These are phyloP conservation scores for Vanessa cardui DNA, from an alignment of 2,888 invertebrate genomes.

Conservation along the genomic window DNA sequence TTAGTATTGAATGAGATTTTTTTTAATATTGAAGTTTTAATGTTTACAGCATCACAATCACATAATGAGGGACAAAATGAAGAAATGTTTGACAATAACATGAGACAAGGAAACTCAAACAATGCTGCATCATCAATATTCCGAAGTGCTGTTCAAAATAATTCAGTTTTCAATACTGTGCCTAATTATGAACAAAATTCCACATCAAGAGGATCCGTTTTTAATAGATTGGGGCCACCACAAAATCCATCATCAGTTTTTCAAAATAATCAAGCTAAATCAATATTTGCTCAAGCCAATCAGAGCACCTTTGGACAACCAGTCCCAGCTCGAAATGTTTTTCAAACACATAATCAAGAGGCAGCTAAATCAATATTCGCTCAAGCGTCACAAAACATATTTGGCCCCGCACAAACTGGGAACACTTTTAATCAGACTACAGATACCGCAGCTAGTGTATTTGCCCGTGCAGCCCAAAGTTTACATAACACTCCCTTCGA, in stretches of 20 bases:
- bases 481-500: slow-evolving; percentile 9
- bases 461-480: slow-evolving; percentile 58
- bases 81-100: background rate
- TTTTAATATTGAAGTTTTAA: background rate
- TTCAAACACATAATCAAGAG: slow-evolving; percentile 29
- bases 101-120: slow-evolving; percentile 11
- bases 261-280: slow-evolving; percentile 40
- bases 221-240: slow-evolving; percentile 37
- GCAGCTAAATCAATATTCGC: slow-evolving; percentile 41
- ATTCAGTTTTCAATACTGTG: slow-evolving; percentile 44
- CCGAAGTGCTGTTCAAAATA: slow-evolving; percentile 57
- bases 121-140: slow-evolving; percentile 60
- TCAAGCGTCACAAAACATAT: slow-evolving; percentile 55
- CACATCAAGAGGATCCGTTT: slow-evolving; percentile 36
- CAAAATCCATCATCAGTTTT: slow-evolving; percentile 12
- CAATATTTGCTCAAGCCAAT: slow-evolving; percentile 38
- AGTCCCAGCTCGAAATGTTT: slow-evolving; percentile 21
- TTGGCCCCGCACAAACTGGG: slow-evolving; percentile 36
- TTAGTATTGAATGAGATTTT: background rate
- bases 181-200: slow-evolving; percentile 46
- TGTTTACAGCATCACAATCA: slow-evolving; percentile 30
- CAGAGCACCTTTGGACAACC: slow-evolving; percentile 37
- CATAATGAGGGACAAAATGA: slow-evolving; percentile 10
- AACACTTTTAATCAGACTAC: background rate
- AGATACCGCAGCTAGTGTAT: slow-evolving; percentile 20